Base-by-base conservation (phyloP, 2,888 invertebrate species). In the Eupithecia inturbata region DNA sequence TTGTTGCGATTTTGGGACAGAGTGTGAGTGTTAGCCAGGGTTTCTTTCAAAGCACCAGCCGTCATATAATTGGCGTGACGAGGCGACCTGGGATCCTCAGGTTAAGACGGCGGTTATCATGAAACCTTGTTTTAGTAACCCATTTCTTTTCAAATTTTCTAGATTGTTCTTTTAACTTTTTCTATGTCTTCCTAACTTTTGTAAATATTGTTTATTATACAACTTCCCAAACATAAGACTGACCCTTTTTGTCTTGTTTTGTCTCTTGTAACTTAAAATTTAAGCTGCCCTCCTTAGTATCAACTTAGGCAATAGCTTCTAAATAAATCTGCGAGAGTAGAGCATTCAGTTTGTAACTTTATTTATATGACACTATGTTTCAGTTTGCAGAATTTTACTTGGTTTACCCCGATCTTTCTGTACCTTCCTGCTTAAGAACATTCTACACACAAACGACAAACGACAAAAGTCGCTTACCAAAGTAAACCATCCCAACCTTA, bases 181-280 rank as follows among this genome's bases (percentile, higher is more conserved):
- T 86, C 85, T 87, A 87, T 89, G 92, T 93, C 94, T 94, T 94
- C 94, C 94, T 85, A 83, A 90, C 92, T 94, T 92, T 93, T 94
- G 93, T 94, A 94, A 91, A 93, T 93, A 93, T 92, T 85, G 86
- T 91, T 93, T 92, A 91, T 92, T 92, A 89, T 93, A 93, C 92
- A 92, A 91, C 92, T 94, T 94, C 93, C 94, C 94, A 93, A 94
- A 93, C 88, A 94, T 94, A 94, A 94, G 94, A 94, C 94, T 94
- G 94, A 94, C 91, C 94, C 94, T 92, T 94, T 57, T 92, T 91
- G 89, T 93, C 93, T 94, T 92, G 87, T 92, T 94, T 93, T 88
- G 85, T 92, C 91, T 92, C 91, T 92, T 92, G 85, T 91, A 89
- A 87, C 85, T 89, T 81, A 78, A 71, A 85, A 84, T 88, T 89